Conservation (phyloP, 2,797 vertebrate species). For the Poecile montanus region DNA sequence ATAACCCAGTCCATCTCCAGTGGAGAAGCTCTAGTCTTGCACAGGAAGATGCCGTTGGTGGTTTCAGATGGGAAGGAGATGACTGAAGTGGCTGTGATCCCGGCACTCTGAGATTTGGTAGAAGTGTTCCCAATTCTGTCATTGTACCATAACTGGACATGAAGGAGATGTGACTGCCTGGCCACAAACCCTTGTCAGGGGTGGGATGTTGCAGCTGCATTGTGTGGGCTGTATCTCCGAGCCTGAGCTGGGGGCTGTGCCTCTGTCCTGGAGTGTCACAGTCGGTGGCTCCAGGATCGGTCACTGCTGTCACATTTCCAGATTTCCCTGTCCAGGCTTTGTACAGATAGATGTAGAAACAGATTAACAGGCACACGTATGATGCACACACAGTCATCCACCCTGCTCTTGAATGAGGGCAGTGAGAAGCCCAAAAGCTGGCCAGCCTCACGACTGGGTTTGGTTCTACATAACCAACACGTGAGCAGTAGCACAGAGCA, state of each 20-base stretch:
- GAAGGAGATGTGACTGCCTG: not conserved
- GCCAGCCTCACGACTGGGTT: not conserved
- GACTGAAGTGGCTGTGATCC: not conserved
- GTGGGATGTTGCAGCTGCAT: not conserved
- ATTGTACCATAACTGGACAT: not conserved
- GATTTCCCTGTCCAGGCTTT: not conserved
- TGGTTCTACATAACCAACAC: not conserved
- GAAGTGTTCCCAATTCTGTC: not conserved
- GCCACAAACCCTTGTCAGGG: not conserved
- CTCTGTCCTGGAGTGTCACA: not conserved
- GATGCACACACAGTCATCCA: not conserved
- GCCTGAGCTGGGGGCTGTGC: not conserved
- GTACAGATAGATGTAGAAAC: not conserved
- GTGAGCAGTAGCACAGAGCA: not conserved
- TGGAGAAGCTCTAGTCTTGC: not conserved
- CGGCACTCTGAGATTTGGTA: not conserved
- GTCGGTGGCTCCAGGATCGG: accelerated
- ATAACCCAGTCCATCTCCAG: not conserved
- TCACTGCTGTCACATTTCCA: not conserved
- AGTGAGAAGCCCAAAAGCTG: not conserved
- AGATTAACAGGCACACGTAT: accelerated
- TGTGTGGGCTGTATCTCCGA: not conserved
- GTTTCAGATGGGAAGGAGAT: not conserved
- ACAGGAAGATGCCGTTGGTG: not conserved
- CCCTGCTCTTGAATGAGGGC: not conserved